These are phyloP conservation scores for Paedocypris sp. DNA, from an alignment of 2,113 vertebrate genomes.

Conservation along the genomic window DNA sequence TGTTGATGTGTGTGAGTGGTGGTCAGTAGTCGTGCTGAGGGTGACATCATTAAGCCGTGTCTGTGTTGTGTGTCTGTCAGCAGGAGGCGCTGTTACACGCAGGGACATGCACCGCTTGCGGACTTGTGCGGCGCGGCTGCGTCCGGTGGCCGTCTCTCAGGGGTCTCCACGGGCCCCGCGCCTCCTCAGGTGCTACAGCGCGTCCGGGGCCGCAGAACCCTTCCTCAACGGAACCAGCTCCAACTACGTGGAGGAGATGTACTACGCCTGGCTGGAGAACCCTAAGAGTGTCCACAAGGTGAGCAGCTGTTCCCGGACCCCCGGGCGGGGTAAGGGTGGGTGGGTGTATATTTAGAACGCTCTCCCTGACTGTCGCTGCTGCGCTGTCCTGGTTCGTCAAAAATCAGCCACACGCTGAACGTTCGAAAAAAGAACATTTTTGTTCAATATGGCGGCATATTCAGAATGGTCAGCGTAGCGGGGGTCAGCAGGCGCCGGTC, in stretches of 20 bases:
- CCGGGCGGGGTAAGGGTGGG: not conserved
- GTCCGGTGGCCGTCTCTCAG: constrained; percentile 56
- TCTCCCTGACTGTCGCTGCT: too few species aligned
- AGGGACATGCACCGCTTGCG: constrained; percentile 99
- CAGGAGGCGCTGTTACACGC: too few species aligned
- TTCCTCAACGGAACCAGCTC: constrained; percentile 96
- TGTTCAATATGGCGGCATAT: too few species aligned
- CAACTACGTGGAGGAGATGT: constrained; percentile 99
- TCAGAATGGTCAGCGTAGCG: too few species aligned
- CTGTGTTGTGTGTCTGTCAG: too few species aligned
- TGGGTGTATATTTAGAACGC: too few species aligned
- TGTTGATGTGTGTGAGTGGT: too few species aligned
- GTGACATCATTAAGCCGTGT: too few species aligned
- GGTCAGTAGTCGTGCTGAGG: too few species aligned
- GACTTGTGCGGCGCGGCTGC: constrained; percentile 94
- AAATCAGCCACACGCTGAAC: too few species aligned
- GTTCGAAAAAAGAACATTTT: too few species aligned
- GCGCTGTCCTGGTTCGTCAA: not conserved
- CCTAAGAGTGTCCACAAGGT: constrained; percentile 99
- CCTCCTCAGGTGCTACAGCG: constrained; percentile 76
- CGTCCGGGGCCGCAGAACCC: constrained; percentile 87
- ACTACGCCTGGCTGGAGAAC: constrained; percentile 94
- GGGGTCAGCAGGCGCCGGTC: too few species aligned
- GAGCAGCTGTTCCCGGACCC: constrained; percentile 48
- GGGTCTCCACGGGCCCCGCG: constrained; percentile 80